These are phyloP conservation scores for Melanocharis versteri DNA, from an alignment of 2,113 vertebrate species.

Conservation along the genomic window DNA sequence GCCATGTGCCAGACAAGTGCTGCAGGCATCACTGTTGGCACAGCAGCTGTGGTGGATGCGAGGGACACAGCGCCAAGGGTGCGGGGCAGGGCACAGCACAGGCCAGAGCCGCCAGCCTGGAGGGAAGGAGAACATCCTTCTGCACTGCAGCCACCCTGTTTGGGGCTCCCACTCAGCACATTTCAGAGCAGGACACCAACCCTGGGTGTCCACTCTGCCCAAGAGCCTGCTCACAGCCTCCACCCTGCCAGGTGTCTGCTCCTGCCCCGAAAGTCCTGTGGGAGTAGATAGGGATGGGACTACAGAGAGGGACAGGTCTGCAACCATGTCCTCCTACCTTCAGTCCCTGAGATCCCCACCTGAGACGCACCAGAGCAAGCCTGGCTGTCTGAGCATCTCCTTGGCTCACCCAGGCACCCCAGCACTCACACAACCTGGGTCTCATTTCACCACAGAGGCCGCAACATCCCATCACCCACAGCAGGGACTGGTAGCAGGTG, in stretches of 20 bases:
- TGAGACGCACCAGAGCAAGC: not conserved
- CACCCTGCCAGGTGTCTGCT: not conserved
- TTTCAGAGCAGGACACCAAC: not conserved
- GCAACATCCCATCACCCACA: not conserved
- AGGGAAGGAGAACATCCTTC: not conserved
- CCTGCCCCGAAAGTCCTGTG: not conserved
- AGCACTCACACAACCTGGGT: not conserved
- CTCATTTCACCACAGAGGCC: accelerated
- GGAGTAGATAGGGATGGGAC: not conserved
- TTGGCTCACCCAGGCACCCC: not conserved
- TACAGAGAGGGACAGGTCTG: not conserved
- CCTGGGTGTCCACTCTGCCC: not conserved
- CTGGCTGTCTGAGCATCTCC: not conserved
- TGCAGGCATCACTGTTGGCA: accelerated
- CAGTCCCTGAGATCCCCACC: not conserved
- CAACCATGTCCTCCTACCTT: not conserved
- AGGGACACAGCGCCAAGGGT: accelerated
- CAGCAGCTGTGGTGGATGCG: not conserved
- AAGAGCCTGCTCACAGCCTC: not conserved
- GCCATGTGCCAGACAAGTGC: not conserved
- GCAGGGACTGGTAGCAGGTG: not conserved
- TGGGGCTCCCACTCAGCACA: not conserved
- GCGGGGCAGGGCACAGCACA: not conserved
- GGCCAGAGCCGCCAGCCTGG: accelerated
- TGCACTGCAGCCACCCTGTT: not conserved